These are phyloP conservation scores for Drosophila neotestacea DNA, from an alignment of 2,888 invertebrate species.

Conservation along the genomic window DNA sequence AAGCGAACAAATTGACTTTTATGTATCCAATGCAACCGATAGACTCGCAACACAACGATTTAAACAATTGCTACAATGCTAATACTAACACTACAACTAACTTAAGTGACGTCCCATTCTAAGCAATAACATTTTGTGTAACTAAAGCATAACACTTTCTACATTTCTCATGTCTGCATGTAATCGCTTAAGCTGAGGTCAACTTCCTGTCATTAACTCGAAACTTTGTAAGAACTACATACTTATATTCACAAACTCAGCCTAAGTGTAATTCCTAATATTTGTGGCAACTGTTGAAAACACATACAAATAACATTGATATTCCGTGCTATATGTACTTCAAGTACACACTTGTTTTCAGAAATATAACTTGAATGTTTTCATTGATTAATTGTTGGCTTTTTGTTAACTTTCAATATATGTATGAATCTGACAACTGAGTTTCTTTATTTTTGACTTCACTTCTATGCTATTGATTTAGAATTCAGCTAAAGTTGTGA, in stretches of 20 bases:
- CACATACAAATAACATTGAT: not conserved
- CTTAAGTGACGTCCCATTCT: conserved; percentile 11
- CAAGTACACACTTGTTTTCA: conserved; percentile 2
- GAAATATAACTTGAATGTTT: not conserved
- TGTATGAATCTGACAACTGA: not conserved
- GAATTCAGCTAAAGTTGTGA: too few species aligned
- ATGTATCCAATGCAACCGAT: conserved; percentile 44
- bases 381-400: not conserved
- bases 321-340: conserved; percentile 4
- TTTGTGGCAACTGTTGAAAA: not conserved
- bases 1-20: conserved; percentile 53
- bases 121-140: conserved; percentile 11
- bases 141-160: not conserved
- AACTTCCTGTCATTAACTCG: too few species aligned
- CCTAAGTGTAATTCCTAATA: not conserved
- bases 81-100: conserved; percentile 15
- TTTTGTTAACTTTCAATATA: not conserved
- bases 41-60: conserved; percentile 50
- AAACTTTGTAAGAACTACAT: too few species aligned
- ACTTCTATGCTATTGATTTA: too few species aligned
- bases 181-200: not conserved
- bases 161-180: conserved; percentile 5
- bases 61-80: conserved; percentile 2
- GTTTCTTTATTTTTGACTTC: not conserved
- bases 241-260: not conserved